Percentiles rank a stretch among this genome's conserved stretches.
These are phyloP conservation scores for Brachionus koreanus DNA, from an alignment of 1,140 invertebrate species.

Conservation along the genomic window DNA sequence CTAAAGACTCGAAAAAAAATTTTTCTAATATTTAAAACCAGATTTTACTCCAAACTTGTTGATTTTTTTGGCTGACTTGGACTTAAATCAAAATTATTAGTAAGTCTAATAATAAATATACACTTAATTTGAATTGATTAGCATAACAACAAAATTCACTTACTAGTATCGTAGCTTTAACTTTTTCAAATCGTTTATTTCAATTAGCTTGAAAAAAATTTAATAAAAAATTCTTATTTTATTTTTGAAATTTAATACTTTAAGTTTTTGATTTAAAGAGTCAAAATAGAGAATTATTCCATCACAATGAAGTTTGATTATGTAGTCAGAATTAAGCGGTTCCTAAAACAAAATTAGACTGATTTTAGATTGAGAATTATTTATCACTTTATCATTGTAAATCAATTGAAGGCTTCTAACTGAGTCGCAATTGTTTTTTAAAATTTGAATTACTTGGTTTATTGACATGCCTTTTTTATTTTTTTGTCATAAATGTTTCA, in stretches of 20 bases:
- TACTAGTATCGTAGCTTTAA: slow-evolving; percentile 91
- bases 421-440: slow-evolving; percentile 27
- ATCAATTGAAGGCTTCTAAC: slow-evolving; percentile 36
- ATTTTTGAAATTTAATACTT: neutral
- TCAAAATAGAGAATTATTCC: slow-evolving; percentile 32
- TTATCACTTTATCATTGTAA: slow-evolving; percentile 43
- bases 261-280: slow-evolving; percentile 38
- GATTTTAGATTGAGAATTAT: neutral
- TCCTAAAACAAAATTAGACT: neutral
- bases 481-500: neutral
- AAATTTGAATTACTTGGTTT: slow-evolving; percentile 38
- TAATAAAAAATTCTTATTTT: neutral
- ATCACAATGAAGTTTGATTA: slow-evolving; percentile 17
- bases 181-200: slow-evolving; percentile 92
- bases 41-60: too few relatives aligned
- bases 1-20: too few relatives aligned
- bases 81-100: too few relatives aligned
- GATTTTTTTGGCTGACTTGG: too few relatives aligned
- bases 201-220: slow-evolving; percentile 67
- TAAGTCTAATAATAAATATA: too few relatives aligned
- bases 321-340: slow-evolving; percentile 34
- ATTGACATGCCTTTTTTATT: slow-evolving; percentile 32
- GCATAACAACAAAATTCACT: slow-evolving; percentile 50
- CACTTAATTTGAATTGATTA: too few relatives aligned
- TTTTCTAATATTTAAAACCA: too few relatives aligned